Conservation (phyloP, 2,888 invertebrate species). For the Hemaris fuciformis region DNA sequence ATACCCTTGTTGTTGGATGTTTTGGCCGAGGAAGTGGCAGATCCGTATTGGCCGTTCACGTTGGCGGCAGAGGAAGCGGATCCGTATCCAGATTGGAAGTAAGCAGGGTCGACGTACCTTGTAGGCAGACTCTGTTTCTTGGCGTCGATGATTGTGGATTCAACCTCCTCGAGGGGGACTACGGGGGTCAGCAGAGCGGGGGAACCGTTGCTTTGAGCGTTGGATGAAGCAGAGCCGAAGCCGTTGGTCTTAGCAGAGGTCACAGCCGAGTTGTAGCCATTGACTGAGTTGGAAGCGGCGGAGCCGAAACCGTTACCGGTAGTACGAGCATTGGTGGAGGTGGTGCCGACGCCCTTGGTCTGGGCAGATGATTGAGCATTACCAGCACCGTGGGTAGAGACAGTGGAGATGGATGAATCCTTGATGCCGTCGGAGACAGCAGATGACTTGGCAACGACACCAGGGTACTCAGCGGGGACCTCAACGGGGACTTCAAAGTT, state of each 20-base stretch:
- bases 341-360: constrained; percentile 46
- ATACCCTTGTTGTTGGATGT: constrained; percentile 44
- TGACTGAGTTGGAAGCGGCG: constrained; percentile 58
- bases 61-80: constrained; percentile 57
- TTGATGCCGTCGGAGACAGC: constrained; percentile 48
- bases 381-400: constrained; percentile 49
- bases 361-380: constrained; percentile 55
- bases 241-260: constrained; percentile 52
- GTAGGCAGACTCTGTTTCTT: constrained; percentile 51
- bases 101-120: constrained; percentile 35
- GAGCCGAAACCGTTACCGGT: constrained; percentile 44
- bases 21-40: constrained; percentile 46
- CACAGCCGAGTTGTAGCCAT: constrained; percentile 44
- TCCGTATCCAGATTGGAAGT: constrained; percentile 34
- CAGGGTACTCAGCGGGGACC: constrained; percentile 35
- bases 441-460: constrained; percentile 50
- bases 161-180: constrained; percentile 3
- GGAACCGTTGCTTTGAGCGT: constrained; percentile 42
- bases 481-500: constrained; percentile 50
- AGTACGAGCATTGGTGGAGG: constrained; percentile 56
- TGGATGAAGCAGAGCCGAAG: constrained; percentile 52
- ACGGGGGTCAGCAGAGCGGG: constrained; percentile 37
- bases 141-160: constrained; percentile 41
- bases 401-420: constrained; percentile 52
- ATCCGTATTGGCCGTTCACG: constrained; percentile 43